Evolutionary conservation across 2,888 invertebrate genomes (phyloP), one percentile per base, ranked within the genome.

Genomic region (Rhyacophila evoluta): DNA sequence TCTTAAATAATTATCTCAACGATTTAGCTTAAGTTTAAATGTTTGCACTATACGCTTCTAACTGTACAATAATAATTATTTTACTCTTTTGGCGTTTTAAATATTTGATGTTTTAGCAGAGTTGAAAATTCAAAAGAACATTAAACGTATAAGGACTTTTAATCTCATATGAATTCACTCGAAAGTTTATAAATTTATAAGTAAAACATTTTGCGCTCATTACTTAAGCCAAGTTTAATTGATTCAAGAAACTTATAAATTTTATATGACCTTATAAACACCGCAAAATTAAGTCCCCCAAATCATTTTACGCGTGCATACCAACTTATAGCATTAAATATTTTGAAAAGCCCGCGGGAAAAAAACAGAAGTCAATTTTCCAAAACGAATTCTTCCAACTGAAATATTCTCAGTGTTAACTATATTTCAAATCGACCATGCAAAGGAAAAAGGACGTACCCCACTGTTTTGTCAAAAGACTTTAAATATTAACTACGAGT

Each of bases 161-260:
- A 55, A 55, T 55, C 55, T 55, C 55, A 55, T 55, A 55, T 55
- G 55, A 55, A 55, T 55, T 55, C 19, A 19, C 55, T 15, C 19
- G 19, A 10, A 19, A 19, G 25, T 1, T 55, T 55, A 55, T 55
- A 55, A 55, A 55, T 55, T 33, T 55, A 55, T 55, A 55, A 55
- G 55, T 71, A 55, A 72, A 73, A 73, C 77, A 73, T 69, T 77
- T 77, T 73, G 73, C 77, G 77, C 68, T 68, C 73, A 73, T 77
- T 73, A 77, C 77, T 28, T 67, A 73, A 73, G 69, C 41, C 29
- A 67, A 75, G 69, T 78, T 81, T 76, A 81, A 81, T 70, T 74
- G 77, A 75, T 76, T 77, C 77, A 74, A 72, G 55, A 74, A 81
- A 81, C 77, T 81, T 81, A 73, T 81, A 79, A 81, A 81, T 81